Evolutionary conservation across 1,140 invertebrate genomes (phyloP).

Genomic region (Trichonephila clavipes): DNA sequence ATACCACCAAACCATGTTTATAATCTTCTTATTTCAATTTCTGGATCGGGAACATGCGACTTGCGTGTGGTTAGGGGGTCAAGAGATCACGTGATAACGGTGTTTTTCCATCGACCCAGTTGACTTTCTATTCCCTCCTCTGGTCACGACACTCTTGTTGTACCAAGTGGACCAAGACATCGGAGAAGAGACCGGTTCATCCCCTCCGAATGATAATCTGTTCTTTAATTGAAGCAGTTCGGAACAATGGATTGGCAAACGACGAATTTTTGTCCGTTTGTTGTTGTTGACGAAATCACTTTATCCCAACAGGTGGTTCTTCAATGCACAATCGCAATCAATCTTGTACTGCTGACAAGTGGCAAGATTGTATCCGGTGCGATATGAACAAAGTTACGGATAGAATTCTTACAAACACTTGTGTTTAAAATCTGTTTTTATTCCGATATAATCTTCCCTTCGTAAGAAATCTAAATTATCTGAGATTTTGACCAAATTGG

Average conservation of each 20-base stretch:
- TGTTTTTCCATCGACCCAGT: conserved; percentile 9
- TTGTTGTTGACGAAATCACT: conserved; percentile 7
- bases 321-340: conserved; percentile 28
- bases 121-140: background rate
- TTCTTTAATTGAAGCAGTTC: conserved; percentile 8
- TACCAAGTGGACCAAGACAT: conserved; percentile 1
- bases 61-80: background rate
- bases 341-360: background rate
- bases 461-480: no score
- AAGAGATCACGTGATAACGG: background rate
- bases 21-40: conserved; percentile 21
- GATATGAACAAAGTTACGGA: background rate
- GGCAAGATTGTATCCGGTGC: background rate
- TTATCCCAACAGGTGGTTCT: background rate
- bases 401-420: no score
- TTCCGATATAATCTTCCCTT: no score
- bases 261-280: background rate
- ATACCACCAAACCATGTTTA: background rate
- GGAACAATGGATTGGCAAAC: background rate
- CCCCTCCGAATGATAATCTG: background rate
- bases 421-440: no score
- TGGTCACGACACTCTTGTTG: conserved; percentile 16
- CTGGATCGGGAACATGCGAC: background rate
- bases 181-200: background rate
- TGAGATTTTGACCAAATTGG: no score